phyloP scores from a whole-genome alignment of 2,888 invertebrate species.

The Polyploca ridens region DNA sequence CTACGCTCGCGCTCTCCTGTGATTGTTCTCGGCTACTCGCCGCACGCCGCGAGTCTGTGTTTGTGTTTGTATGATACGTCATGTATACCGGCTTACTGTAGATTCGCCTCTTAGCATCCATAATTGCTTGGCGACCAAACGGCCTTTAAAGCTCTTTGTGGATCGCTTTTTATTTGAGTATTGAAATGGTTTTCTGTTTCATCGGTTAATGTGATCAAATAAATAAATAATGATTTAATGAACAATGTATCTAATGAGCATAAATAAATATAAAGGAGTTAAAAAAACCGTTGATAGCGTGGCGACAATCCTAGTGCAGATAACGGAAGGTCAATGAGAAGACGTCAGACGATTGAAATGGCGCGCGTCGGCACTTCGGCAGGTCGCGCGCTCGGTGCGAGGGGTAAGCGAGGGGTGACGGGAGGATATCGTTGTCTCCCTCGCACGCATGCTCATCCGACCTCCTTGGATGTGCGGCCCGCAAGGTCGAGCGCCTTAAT shows the following conservation, averaged over 20 bases:
- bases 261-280: slow-evolving; percentile 16
- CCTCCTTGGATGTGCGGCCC: slow-evolving; percentile 83
- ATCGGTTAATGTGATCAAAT: slow-evolving; percentile 8
- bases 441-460: slow-evolving; percentile 68
- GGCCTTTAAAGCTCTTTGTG: slow-evolving; percentile 72
- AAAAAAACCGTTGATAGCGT: slow-evolving; percentile 42
- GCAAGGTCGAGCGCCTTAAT: slow-evolving; percentile 84
- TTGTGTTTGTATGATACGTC: slow-evolving; percentile 83
- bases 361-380: slow-evolving; percentile 62
- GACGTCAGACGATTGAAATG: slow-evolving; percentile 70
- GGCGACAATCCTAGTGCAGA: slow-evolving; percentile 69
- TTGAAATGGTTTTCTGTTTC: slow-evolving; percentile 27
- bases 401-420: slow-evolving; percentile 37
- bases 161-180: slow-evolving; percentile 60
- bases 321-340: slow-evolving; percentile 83
- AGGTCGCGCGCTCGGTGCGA: slow-evolving; percentile 55
- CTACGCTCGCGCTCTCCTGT: slow-evolving; percentile 68
- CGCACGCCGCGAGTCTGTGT: slow-evolving; percentile 66
- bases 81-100: slow-evolving; percentile 81
- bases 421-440: slow-evolving; percentile 52
- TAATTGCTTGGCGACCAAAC: slow-evolving; percentile 79
- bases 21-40: slow-evolving; percentile 75
- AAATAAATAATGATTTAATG: neutral
- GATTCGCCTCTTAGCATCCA: slow-evolving; percentile 81
- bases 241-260: neutral